Conservation (phyloP, 2,113 vertebrate species). For the Xenopus laevis region DNA sequence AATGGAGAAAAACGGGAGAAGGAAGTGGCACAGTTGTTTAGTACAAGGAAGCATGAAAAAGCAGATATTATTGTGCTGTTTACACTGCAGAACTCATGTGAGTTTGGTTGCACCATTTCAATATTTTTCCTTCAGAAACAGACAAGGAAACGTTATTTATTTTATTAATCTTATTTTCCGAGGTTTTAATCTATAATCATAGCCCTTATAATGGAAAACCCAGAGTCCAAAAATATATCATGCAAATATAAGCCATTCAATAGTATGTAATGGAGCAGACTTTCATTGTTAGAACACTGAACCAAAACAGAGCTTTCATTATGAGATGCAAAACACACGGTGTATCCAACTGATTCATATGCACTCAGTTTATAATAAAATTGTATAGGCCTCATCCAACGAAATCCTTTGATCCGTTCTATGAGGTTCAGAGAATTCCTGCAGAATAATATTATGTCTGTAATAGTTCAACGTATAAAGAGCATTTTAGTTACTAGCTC, state of each 20-base stretch:
- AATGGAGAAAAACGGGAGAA: too few species aligned
- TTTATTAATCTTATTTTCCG: not conserved
- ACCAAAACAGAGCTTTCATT: slow-evolving; percentile 24
- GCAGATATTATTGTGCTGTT: too few species aligned
- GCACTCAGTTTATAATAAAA: slow-evolving; percentile 35
- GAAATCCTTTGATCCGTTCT: slow-evolving; percentile 34
- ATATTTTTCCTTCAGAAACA: not conserved
- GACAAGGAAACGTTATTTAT: not conserved
- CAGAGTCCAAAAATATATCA: slow-evolving; percentile 2
- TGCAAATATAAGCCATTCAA: slow-evolving; percentile 12
- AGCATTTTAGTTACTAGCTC: slow-evolving; percentile 36
- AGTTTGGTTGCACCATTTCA: not conserved
- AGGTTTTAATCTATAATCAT: not conserved
- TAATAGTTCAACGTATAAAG: slow-evolving; percentile 43
- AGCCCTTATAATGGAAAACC: not conserved
- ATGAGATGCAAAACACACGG: slow-evolving; percentile 22
- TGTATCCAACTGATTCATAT: slow-evolving; percentile 27
- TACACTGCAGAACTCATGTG: too few species aligned
- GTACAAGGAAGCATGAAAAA: too few species aligned
- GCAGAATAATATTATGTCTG: slow-evolving; percentile 38
- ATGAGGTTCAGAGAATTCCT: slow-evolving; percentile 37
- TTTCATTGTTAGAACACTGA: slow-evolving; percentile 14
- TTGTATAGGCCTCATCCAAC: slow-evolving; percentile 4
- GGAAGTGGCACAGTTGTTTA: too few species aligned
- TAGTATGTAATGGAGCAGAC: slow-evolving; percentile 1